Percentiles rank a stretch among this genome's conserved stretches.
Evolutionary conservation across 2,888 invertebrate genomes (phyloP).

Genomic region (Listrodromus nycthemerus): DNA sequence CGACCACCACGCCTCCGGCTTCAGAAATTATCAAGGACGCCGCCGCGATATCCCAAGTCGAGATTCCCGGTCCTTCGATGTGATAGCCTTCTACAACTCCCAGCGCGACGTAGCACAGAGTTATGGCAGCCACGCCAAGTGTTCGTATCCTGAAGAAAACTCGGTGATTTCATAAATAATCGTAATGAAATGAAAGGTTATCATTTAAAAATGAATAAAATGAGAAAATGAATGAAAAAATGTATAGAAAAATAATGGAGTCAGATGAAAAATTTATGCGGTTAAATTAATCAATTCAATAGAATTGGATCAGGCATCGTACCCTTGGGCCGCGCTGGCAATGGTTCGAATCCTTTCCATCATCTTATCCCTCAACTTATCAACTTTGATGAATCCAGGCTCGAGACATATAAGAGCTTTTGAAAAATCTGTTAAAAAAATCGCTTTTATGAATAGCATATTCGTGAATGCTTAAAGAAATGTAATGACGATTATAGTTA

Average conservation of each 20-base stretch:
- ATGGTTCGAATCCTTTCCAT: constrained; percentile 77
- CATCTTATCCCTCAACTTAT: constrained; percentile 76
- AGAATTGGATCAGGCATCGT: constrained; percentile 76
- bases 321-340: constrained; percentile 79
- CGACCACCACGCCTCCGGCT: constrained; percentile 91
- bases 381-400: constrained; percentile 80
- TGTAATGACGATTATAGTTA: neutral
- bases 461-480: neutral
- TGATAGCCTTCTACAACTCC: constrained; percentile 90
- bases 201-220: neutral
- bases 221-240: constrained; percentile 77
- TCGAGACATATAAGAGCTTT: constrained; percentile 81
- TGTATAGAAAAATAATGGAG: constrained; percentile 85
- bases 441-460: constrained; percentile 11
- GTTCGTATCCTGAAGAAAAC: constrained; percentile 86
- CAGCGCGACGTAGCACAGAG: constrained; percentile 90
- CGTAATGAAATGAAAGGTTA: constrained; percentile 68
- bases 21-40: constrained; percentile 90
- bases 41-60: constrained; percentile 93
- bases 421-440: constrained; percentile 76
- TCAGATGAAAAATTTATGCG: neutral
- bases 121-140: constrained; percentile 91
- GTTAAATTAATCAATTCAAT: constrained; percentile 76
- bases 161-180: constrained; percentile 69
- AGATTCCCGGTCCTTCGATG: constrained; percentile 89